A percentile compares a stretch with the other conserved stretches of the same genome.
These are phyloP conservation scores for Apostichopus japonicus DNA, from an alignment of 35 echinoderm and acorn worm genomes.

Conservation along the genomic window DNA sequence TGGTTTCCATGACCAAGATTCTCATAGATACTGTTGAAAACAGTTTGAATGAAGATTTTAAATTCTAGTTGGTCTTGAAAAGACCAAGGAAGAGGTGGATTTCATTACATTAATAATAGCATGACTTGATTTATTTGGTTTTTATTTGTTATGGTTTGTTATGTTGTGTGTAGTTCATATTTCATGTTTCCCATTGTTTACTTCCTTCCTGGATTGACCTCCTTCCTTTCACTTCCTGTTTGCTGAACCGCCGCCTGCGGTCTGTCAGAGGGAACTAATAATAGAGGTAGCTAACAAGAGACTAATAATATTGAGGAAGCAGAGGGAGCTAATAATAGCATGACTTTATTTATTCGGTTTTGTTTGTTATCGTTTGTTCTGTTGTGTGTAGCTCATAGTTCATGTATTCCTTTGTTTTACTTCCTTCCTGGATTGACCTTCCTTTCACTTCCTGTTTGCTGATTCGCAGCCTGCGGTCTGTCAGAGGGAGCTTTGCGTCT, in stretches of 20 bases:
- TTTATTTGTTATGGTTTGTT: no score
- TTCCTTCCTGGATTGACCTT: neutral
- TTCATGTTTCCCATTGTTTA: neutral
- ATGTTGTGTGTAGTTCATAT: neutral
- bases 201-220: neutral
- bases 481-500: conserved; percentile 97
- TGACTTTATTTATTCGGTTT: no score
- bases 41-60: no score
- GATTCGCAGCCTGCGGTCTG: conserved; percentile 87
- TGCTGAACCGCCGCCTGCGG: conserved; percentile 70
- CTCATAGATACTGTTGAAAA: no score
- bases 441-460: neutral
- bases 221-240: conserved; percentile 6
- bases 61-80: no score
- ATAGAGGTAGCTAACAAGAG: conserved; percentile 88
- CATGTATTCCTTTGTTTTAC: neutral
- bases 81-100: no score
- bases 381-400: neutral
- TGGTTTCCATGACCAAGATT: no score
- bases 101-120: no score
- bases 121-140: no score
- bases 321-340: conserved; percentile 61
- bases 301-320: conserved; percentile 91
- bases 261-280: conserved; percentile 89
- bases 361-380: no score